A percentile compares a stretch with the other conserved stretches of the same genome.
phyloP scores from a whole-genome alignment of 2,888 invertebrate genomes.

The Blera fallax region DNA sequence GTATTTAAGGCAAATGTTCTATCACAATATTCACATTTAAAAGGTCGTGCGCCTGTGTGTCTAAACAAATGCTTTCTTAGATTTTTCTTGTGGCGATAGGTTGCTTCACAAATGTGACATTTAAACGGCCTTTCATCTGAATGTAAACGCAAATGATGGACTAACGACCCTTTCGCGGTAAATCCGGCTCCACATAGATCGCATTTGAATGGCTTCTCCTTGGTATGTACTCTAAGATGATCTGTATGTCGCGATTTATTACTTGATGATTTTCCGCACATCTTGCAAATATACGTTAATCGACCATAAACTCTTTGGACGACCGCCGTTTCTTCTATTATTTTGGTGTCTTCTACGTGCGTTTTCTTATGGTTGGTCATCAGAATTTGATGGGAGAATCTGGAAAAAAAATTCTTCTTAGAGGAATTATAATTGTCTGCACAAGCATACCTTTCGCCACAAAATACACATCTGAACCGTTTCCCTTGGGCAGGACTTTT shows the following conservation, averaged over 20 bases:
- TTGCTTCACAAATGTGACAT: slow-evolving; percentile 56
- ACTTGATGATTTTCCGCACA: slow-evolving; percentile 37
- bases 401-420: background rate
- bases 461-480: slow-evolving; percentile 41
- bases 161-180: slow-evolving; percentile 30
- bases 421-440: background rate
- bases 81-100: slow-evolving; percentile 53
- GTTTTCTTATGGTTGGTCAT: slow-evolving; percentile 61
- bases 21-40: slow-evolving; percentile 51
- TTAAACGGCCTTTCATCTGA: slow-evolving; percentile 47
- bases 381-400: slow-evolving; percentile 55
- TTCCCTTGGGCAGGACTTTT: background rate
- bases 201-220: slow-evolving; percentile 47
- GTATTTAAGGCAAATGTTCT: slow-evolving; percentile 15
- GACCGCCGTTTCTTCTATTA: slow-evolving; percentile 29
- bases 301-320: slow-evolving; percentile 15
- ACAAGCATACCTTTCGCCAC: slow-evolving; percentile 32
- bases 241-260: slow-evolving; percentile 40
- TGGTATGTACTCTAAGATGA: slow-evolving; percentile 58
- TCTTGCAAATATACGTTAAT: slow-evolving; percentile 32
- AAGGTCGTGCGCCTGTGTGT: slow-evolving; percentile 48
- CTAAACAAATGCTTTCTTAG: slow-evolving; percentile 44
- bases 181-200: slow-evolving; percentile 42
- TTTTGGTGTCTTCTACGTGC: slow-evolving; percentile 27
- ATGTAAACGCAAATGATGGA: slow-evolving; percentile 42